Conservation (phyloP, 2,113 vertebrate genomes). For the Menura novaehollandiae region DNA sequence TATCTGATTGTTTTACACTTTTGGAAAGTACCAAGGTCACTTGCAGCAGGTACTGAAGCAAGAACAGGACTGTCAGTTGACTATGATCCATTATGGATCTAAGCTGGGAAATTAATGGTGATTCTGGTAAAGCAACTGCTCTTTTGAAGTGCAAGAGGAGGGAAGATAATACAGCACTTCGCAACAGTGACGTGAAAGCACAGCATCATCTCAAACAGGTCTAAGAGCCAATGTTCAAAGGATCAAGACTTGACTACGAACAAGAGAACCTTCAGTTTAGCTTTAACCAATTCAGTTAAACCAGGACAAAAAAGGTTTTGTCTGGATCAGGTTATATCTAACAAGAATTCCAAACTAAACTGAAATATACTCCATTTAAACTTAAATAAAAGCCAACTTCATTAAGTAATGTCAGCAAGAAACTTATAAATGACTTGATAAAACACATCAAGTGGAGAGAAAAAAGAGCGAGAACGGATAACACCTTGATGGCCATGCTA, state of each 20-base stretch:
- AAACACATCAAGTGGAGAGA: not conserved
- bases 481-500: not conserved
- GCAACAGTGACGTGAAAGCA: not conserved
- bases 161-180: not conserved
- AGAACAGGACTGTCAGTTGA: not conserved
- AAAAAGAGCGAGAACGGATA: not conserved
- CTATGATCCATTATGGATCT: not conserved
- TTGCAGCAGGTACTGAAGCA: not conserved
- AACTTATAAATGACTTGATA: not conserved
- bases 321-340: not conserved
- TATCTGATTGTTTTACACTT: not conserved
- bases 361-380: not conserved
- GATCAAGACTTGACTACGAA: not conserved
- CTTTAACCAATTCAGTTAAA: not conserved
- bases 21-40: constrained; percentile 8
- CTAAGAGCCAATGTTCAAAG: not conserved
- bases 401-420: not conserved
- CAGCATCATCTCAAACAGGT: not conserved
- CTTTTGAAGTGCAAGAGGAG: not conserved
- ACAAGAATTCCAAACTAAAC: not conserved
- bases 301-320: not conserved
- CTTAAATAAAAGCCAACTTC: not conserved
- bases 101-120: not conserved
- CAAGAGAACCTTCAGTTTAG: not conserved
- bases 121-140: not conserved